These are phyloP conservation scores for Luehdorfia chinensis DNA, from an alignment of 1,140 invertebrate genomes.

Conservation along the genomic window DNA sequence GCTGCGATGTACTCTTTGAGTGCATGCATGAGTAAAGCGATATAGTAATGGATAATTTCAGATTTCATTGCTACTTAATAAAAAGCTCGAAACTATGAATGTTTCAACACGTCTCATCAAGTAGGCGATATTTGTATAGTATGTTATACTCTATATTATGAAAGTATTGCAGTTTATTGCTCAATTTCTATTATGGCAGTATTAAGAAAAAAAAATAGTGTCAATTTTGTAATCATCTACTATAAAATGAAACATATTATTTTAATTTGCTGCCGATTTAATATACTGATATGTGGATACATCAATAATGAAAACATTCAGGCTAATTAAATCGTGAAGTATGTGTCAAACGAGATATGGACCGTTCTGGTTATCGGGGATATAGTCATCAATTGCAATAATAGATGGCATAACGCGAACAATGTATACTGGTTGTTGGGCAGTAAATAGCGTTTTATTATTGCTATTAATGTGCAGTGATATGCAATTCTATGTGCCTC, in stretches of 20 bases:
- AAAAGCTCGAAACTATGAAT: not conserved
- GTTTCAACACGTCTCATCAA: not conserved
- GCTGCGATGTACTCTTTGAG: not conserved
- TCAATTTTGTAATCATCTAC: too few species aligned
- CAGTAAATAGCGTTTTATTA: constrained; percentile 46
- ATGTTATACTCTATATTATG: too few species aligned
- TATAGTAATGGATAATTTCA: constrained; percentile 1
- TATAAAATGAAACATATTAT: too few species aligned
- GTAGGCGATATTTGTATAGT: too few species aligned
- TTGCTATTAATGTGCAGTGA: constrained; percentile 36
- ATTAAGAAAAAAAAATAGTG: too few species aligned
- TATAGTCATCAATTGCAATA: constrained; percentile 74
- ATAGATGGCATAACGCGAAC: constrained; percentile 54
- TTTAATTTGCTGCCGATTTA: too few species aligned
- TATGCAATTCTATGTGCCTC: constrained; percentile 41
- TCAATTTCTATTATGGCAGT: too few species aligned
- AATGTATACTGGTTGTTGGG: constrained; percentile 45
- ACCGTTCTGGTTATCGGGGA: constrained; percentile 64
- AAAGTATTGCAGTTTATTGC: too few species aligned
- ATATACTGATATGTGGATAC: constrained; percentile 19
- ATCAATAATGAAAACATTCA: constrained; percentile 65
- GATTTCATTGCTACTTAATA: not conserved
- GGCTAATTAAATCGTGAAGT: constrained; percentile 70
- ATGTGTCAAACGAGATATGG: constrained; percentile 62
- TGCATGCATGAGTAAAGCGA: not conserved